Percentiles rank a stretch among this genome's conserved stretches.
Conservation (phyloP, 2,797 vertebrate species). For the Pseudotriccus pelzelni region DNA sequence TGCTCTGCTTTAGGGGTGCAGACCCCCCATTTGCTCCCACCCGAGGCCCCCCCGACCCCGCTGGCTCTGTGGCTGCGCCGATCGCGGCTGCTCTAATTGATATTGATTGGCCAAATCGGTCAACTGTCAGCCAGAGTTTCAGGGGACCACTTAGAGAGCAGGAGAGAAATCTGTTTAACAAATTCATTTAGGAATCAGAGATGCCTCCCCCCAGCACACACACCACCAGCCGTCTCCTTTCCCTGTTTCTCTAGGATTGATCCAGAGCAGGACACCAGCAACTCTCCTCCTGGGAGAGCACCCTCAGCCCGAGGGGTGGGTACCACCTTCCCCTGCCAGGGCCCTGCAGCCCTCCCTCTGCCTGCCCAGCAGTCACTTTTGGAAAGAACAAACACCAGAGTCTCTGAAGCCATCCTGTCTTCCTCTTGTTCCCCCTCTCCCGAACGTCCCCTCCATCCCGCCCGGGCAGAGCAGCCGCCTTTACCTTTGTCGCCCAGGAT, state of each 20-base stretch:
- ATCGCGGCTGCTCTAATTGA: slow-evolving; percentile 75
- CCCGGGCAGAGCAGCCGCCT: neutral
- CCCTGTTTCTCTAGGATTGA: slow-evolving; percentile 85
- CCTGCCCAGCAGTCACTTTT: neutral
- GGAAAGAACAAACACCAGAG: neutral
- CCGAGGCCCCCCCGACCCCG: accelerated
- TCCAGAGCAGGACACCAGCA: slow-evolving; percentile 63
- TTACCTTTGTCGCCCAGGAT: slow-evolving; percentile 99
- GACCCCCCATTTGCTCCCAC: accelerated
- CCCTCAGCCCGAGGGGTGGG: neutral
- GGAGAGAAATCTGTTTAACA: slow-evolving; percentile 87
- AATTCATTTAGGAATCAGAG: slow-evolving; percentile 89
- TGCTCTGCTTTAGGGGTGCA: neutral
- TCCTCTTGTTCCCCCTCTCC: neutral
- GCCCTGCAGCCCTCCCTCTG: neutral
- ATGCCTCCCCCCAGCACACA: slow-evolving; percentile 34
- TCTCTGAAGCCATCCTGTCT: neutral
- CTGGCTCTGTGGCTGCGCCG: neutral
- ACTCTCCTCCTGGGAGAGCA: neutral
- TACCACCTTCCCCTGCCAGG: neutral
- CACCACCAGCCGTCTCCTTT: neutral
- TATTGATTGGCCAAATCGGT: slow-evolving; percentile 88
- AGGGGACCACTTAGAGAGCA: slow-evolving; percentile 86
- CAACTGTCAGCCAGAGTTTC: slow-evolving; percentile 90
- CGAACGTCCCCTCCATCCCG: neutral